Conservation (phyloP, 2,113 vertebrate genomes). For the Ciconia stormi region DNA sequence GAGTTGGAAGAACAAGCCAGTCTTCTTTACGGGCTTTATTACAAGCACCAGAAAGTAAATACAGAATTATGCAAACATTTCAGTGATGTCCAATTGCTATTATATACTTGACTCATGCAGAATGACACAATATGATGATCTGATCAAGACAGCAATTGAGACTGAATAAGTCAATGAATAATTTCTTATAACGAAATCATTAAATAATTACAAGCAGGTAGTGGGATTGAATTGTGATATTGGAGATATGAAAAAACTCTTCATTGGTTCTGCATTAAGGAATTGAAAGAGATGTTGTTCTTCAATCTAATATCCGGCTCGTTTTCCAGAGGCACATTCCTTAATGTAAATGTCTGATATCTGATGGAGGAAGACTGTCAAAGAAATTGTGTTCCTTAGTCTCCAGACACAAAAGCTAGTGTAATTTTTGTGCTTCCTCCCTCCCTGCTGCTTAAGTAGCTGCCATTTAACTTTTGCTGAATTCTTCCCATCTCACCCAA, state of each 20-base stretch:
- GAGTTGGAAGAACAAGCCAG: background rate
- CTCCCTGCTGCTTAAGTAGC: background rate
- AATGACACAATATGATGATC: background rate
- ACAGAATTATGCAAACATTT: background rate
- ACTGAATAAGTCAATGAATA: background rate
- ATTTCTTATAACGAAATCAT: background rate
- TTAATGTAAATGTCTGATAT: background rate
- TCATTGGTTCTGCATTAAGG: background rate
- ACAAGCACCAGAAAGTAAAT: background rate
- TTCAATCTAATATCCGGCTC: background rate
- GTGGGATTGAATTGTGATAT: background rate
- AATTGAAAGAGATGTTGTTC: background rate
- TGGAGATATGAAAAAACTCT: background rate
- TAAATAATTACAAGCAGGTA: background rate
- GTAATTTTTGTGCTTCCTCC: background rate
- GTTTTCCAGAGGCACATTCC: background rate
- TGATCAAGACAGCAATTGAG: background rate
- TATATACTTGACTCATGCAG: background rate
- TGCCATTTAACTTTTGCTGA: background rate
- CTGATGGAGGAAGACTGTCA: background rate
- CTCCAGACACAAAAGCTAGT: background rate
- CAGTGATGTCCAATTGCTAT: background rate
- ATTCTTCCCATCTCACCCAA: background rate
- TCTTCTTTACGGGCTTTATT: background rate
- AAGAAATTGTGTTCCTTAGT: background rate